Percentiles rank a stretch among this genome's conserved stretches.
Conservation (phyloP, 2,888 invertebrate genomes). For the Neelides folsomi region DNA sequence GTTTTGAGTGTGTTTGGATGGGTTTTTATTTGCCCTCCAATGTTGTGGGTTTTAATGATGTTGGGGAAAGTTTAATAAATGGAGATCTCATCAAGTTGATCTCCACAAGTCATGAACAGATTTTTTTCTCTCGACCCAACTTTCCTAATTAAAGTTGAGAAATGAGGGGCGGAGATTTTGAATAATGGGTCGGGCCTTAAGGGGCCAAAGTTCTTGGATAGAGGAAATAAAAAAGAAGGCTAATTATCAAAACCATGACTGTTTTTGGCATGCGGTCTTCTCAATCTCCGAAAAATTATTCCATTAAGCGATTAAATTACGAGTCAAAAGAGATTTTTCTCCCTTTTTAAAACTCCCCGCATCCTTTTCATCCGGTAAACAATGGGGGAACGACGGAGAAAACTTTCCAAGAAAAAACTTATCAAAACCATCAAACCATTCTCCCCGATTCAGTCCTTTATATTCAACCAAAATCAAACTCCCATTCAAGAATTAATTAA, state of each 20-base stretch:
- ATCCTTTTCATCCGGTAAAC: constrained; percentile 14
- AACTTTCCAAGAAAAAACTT: constrained; percentile 3
- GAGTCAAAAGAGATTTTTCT: constrained; percentile 7
- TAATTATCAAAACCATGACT: constrained; percentile 33
- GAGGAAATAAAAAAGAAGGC: constrained; percentile 23
- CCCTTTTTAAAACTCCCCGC: constrained; percentile 18
- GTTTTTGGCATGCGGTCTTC: constrained; percentile 34
- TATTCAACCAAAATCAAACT: no score
- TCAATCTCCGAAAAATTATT: constrained; percentile 33
- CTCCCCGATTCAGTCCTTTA: no score
- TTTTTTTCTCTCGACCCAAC: constrained; percentile 1
- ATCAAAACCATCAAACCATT: constrained; percentile 1
- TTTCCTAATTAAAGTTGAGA: background rate
- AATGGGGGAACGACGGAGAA: background rate
- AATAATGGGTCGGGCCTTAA: constrained; percentile 3
- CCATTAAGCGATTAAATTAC: constrained; percentile 33
- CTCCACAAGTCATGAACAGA: no score
- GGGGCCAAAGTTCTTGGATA: no score
- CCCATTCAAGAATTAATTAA: no score
- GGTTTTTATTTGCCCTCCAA: no score
- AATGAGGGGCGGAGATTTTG: background rate
- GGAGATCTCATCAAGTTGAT: no score
- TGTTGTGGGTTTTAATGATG: no score
- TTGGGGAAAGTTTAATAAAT: no score
- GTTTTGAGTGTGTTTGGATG: no score